Evolutionary conservation across 2,797 vertebrate genomes (phyloP).

Genomic region (Potorous gilbertii): DNA sequence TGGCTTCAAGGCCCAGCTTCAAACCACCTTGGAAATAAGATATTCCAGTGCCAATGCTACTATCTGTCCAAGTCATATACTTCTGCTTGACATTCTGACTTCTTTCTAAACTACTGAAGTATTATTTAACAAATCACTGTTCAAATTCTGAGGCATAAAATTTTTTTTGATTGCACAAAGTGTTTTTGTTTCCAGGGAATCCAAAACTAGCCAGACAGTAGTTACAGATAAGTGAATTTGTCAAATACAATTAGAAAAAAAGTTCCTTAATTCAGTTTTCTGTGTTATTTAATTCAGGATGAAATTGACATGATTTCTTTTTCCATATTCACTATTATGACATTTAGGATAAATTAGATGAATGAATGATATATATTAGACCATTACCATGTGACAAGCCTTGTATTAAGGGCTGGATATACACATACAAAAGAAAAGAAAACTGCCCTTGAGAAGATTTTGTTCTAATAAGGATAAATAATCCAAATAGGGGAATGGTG

Average conservation of each 20-base stretch:
- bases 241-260: not conserved
- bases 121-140: not conserved
- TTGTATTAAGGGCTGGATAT: not conserved
- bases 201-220: not conserved
- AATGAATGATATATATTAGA: not conserved
- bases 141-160: not conserved
- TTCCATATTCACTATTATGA: not conserved
- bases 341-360: not conserved
- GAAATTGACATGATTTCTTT: not conserved
- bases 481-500: not conserved
- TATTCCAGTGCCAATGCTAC: not conserved
- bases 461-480: not conserved
- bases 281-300: not conserved
- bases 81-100: not conserved
- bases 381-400: not conserved
- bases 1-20: not conserved
- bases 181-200: not conserved
- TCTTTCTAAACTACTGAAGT: not conserved
- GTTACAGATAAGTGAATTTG: not conserved
- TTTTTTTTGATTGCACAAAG: not conserved
- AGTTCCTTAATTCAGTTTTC: not conserved
- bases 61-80: not conserved
- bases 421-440: not conserved
- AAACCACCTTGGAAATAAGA: not conserved
- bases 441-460: not conserved